Conservation (phyloP, 1,140 invertebrate genomes). For the Popillia japonica region DNA sequence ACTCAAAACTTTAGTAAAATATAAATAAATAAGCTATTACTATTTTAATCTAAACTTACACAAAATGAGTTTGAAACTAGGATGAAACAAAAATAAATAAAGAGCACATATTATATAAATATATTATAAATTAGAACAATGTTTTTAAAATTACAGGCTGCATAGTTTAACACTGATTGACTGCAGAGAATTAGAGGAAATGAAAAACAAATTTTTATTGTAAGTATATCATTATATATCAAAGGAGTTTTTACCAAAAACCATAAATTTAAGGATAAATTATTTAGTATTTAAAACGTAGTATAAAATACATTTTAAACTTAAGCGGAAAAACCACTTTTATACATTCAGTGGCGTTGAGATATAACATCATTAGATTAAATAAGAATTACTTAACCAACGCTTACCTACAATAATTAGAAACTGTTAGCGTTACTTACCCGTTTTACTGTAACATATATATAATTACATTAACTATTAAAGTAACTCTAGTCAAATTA, state of each 20-base stretch:
- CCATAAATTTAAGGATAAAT: too few species aligned
- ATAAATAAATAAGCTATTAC: background rate
- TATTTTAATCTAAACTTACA: background rate
- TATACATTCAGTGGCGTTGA: background rate
- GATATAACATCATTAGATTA: background rate
- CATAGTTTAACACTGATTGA: too few species aligned
- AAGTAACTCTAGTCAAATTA: constrained; percentile 44
- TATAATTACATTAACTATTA: constrained; percentile 38
- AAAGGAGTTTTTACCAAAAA: too few species aligned
- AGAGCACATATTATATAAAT: too few species aligned
- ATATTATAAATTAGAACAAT: too few species aligned
- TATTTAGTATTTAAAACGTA: too few species aligned
- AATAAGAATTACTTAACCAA: background rate
- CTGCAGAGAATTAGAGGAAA: too few species aligned
- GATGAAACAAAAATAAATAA: too few species aligned
- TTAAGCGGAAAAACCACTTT: constrained; percentile 15
- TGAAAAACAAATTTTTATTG: too few species aligned
- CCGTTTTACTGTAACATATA: constrained; percentile 25
- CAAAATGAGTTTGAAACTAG: background rate
- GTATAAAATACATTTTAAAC: background rate
- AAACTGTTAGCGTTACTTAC: constrained; percentile 33
- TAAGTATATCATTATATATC: too few species aligned
- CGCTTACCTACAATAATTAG: background rate
- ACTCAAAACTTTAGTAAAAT: background rate
- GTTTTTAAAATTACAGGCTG: too few species aligned